Conservation (phyloP, 92 coral and sea anemone species). For the Epizoanthus rinbou region DNA sequence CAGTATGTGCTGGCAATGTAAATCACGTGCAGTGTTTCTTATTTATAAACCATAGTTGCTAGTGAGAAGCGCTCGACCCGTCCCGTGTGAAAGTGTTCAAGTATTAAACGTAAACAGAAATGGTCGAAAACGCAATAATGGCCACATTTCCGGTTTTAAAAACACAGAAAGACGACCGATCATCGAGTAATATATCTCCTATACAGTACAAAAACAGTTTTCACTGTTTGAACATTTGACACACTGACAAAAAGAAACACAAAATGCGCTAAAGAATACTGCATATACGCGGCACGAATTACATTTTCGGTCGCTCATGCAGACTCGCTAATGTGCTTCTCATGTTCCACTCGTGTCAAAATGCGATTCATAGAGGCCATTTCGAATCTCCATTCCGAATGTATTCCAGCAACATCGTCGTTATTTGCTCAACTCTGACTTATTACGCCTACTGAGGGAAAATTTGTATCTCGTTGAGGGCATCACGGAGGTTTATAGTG, state of each 20-base stretch:
- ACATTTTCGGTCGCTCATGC: not conserved
- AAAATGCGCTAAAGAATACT: not conserved
- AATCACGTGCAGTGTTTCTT: no score
- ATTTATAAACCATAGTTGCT: not conserved
- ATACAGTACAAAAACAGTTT: conserved; percentile 9
- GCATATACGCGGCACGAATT: no score
- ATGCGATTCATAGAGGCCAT: not conserved
- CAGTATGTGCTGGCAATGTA: no score
- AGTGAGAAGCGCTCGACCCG: not conserved
- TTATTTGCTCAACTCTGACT: not conserved
- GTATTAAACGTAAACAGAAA: conserved; percentile 21
- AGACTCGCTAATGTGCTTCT: not conserved
- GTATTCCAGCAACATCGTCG: not conserved
- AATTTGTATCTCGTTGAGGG: not conserved
- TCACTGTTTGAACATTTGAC: not conserved
- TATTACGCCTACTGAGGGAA: not conserved
- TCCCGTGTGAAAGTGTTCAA: conserved; percentile 1
- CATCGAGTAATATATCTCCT: conserved; percentile 5
- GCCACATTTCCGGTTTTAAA: conserved; percentile 42
- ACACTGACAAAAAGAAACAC: conserved; percentile 12
- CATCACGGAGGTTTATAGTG: not conserved
- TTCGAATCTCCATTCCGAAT: not conserved
- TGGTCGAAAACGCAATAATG: conserved; percentile 30
- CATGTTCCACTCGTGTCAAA: not conserved
- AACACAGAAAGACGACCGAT: conserved; percentile 22